Base-by-base conservation (phyloP, 2,888 invertebrate genomes). In the Priocnemis perturbator region DNA sequence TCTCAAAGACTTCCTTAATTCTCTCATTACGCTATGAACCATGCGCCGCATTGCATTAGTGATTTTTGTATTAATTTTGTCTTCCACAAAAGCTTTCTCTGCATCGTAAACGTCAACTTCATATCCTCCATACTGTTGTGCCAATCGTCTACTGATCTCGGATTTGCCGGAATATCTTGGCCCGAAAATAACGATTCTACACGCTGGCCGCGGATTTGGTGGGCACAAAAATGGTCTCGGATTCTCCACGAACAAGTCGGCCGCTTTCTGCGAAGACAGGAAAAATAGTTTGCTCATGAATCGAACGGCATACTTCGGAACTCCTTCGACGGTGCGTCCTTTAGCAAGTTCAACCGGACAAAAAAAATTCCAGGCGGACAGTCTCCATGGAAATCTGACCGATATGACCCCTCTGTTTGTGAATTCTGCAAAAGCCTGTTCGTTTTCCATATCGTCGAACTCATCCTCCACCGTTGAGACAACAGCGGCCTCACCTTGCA, bases 261-360 rank as follows among this genome's bases (percentile, higher is more conserved):
- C 89, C 44, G 91, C 89, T 44, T 91, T 88, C 58, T 90, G 83
- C 23, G 92, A 91, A 20, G 92, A 90, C 57, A 93, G 83, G 58
- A 93, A 90, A 83, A 91, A 94, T 3, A 94, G 89, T 81, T 92
- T 91, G 84, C 92, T 92, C 84, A 93, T 90, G 78, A 93, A 93
- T 45, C 90, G 89, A 0, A 93, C 91, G 0, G 92, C 91, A 77
- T 90, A 90, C 84, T 91, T 91, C 0, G 91, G 86, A 60, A 89
- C 87, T 20, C 94, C 94, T 37, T 86, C 81, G 15, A 88, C 79
- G 56, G 90, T 88, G 62, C 85, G 87, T n/a, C 93, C 92, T 70
- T 90, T 89, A 74, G 90, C 90, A 76, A 93, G 89, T 74, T 93
- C 91, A 2, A 94, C 93, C 4, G 94, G 94, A 82, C 94, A 94